Conservation (phyloP, 2,888 invertebrate genomes). For the Anoplius nigerrimus region DNA sequence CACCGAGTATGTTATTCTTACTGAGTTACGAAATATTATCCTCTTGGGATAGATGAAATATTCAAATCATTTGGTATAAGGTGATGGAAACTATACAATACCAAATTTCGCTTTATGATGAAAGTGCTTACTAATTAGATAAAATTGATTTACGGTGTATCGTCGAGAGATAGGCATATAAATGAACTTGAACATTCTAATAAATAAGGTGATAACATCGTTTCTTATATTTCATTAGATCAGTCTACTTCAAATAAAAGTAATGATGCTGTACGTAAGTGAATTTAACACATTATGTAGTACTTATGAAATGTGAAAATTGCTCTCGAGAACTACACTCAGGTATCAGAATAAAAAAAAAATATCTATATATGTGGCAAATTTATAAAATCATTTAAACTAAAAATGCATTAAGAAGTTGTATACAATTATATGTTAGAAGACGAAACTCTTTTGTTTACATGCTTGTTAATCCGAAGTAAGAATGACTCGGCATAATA, state of each 20-base stretch:
- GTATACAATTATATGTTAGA: background rate
- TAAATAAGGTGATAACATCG: too few relatives aligned
- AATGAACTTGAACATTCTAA: too few relatives aligned
- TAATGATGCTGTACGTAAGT: too few relatives aligned
- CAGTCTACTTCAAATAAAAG: too few relatives aligned
- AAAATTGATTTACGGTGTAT: background rate
- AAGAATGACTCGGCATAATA: constrained; percentile 30
- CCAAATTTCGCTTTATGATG: background rate
- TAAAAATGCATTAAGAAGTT: background rate
- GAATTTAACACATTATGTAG: too few relatives aligned
- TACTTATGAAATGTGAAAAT: background rate
- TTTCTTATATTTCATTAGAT: too few relatives aligned
- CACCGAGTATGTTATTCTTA: background rate
- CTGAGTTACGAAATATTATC: background rate
- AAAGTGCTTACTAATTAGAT: background rate
- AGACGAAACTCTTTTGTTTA: background rate
- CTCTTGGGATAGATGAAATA: background rate
- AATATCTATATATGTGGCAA: background rate
- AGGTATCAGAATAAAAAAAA: background rate
- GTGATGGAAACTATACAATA: background rate
- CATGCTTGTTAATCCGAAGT: constrained; percentile 26
- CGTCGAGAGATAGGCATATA: too few relatives aligned
- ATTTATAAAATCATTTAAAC: background rate
- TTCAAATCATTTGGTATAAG: background rate
- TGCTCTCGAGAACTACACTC: background rate